Percentiles rank a stretch among this genome's conserved stretches.
These are phyloP conservation scores for Otis tarda DNA, from an alignment of 2,113 vertebrate species.

Conservation along the genomic window DNA sequence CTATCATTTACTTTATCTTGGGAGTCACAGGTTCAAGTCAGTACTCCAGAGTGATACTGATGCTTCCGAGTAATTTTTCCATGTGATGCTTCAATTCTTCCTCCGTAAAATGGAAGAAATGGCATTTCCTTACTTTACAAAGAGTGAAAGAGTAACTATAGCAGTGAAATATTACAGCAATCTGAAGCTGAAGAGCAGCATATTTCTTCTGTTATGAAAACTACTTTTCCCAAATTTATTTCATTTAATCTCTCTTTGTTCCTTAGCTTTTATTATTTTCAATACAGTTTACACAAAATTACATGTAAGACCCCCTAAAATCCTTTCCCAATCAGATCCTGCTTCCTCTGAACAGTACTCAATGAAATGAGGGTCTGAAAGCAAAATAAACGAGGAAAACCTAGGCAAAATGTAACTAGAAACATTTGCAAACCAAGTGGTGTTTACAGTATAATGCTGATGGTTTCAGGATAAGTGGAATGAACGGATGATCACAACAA, in stretches of 20 bases:
- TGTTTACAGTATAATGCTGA: background rate
- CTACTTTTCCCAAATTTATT: background rate
- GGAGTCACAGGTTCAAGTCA: background rate
- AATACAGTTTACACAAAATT: background rate
- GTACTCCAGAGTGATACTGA: background rate
- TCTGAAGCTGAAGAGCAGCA: background rate
- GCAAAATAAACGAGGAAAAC: background rate
- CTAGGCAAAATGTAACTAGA: background rate
- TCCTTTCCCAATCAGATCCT: background rate
- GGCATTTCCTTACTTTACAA: background rate
- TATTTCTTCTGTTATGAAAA: background rate
- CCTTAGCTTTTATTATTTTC: background rate
- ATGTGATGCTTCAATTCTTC: background rate
- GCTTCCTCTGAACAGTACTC: background rate
- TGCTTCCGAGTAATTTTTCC: background rate
- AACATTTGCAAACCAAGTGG: background rate
- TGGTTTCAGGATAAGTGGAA: background rate
- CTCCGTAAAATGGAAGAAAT: background rate
- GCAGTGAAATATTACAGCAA: background rate
- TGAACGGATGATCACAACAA: background rate
- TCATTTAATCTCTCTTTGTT: background rate
- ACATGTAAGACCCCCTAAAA: background rate
- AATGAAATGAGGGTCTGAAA: background rate
- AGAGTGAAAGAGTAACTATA: background rate
- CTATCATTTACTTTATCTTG: background rate